A percentile compares a stretch with the other conserved stretches of the same genome.
phyloP scores from a whole-genome alignment of 1,140 invertebrate genomes.

The Drosophila aff. region DNA sequence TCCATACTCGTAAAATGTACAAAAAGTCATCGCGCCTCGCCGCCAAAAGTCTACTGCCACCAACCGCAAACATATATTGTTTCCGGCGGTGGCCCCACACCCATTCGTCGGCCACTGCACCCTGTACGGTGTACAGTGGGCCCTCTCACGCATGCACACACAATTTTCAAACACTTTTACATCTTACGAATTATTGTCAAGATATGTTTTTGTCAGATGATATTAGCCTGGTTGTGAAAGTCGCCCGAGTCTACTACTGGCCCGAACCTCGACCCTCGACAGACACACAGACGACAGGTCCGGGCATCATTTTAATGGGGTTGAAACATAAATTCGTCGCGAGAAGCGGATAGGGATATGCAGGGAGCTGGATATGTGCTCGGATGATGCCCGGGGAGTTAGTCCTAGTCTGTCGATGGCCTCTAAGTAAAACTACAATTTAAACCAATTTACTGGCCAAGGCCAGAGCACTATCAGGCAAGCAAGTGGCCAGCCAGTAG shows the following conservation, averaged over 20 bases:
- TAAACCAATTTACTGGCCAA: constrained; percentile 31
- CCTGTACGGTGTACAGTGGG: constrained; percentile 25
- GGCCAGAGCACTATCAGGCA: constrained; percentile 72
- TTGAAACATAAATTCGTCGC: constrained; percentile 70
- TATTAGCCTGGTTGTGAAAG: constrained; percentile 81
- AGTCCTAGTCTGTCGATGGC: constrained; percentile 26
- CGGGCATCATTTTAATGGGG: background rate
- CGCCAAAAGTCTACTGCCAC: constrained; percentile 32
- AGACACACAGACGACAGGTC: constrained; percentile 1
- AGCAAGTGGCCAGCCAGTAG: constrained; percentile 22
- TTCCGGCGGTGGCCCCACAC: constrained; percentile 6
- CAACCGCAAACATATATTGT: background rate
- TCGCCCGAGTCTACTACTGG: constrained; percentile 13
- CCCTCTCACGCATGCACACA: constrained; percentile 46
- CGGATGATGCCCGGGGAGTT: background rate
- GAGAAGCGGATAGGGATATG: constrained; percentile 53
- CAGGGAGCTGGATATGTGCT: constrained; percentile 41
- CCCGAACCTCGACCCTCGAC: constrained; percentile 23
- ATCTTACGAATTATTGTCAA: constrained; percentile 82
- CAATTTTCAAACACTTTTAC: constrained; percentile 74
- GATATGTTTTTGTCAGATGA: constrained; percentile 84
- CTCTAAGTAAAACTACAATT: constrained; percentile 13
- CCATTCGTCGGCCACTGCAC: constrained; percentile 21
- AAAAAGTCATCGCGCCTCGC: constrained; percentile 41
- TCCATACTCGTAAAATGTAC: constrained; percentile 69